Conservation (phyloP, 30 jellyfish, hydroid and myxozoan genomes). For the Pelagia noctiluca region DNA sequence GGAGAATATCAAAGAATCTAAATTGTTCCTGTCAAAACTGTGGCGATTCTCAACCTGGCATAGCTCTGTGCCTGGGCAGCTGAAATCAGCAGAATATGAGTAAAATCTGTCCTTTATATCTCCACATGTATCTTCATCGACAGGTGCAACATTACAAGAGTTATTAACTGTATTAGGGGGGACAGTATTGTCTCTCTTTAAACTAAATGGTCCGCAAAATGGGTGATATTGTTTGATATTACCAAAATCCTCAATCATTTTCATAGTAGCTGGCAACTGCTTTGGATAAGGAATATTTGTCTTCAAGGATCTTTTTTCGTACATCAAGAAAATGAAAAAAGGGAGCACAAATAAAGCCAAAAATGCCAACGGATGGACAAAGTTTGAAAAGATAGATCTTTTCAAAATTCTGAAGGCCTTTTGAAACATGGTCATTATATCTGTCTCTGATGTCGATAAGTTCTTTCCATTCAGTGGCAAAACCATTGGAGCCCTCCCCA, state of each 20-base stretch:
- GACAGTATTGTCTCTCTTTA: background rate
- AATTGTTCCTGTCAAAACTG: background rate
- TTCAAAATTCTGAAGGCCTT: background rate
- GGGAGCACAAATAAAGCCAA: background rate
- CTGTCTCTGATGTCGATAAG: too few species aligned
- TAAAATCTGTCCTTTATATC: background rate
- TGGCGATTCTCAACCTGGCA: background rate
- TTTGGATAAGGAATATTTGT: too few species aligned
- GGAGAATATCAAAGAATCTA: background rate
- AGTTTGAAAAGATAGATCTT: slow-evolving; percentile 2
- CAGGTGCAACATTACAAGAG: background rate
- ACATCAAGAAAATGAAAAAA: background rate
- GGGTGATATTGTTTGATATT: slow-evolving; percentile 35
- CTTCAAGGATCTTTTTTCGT: background rate
- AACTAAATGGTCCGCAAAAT: slow-evolving; percentile 58
- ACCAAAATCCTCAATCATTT: background rate
- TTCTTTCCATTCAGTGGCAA: too few species aligned
- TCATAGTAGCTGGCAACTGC: too few species aligned
- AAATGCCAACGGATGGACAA: background rate
- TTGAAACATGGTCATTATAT: background rate
- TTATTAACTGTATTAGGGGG: background rate
- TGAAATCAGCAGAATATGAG: background rate
- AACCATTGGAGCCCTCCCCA: too few species aligned
- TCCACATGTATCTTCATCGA: slow-evolving; percentile 8
- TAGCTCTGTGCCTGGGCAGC: slow-evolving; percentile 16